Evolutionary conservation across 2,113 vertebrate genomes (phyloP).

Genomic region (Pyxicephalus adspersus): DNA sequence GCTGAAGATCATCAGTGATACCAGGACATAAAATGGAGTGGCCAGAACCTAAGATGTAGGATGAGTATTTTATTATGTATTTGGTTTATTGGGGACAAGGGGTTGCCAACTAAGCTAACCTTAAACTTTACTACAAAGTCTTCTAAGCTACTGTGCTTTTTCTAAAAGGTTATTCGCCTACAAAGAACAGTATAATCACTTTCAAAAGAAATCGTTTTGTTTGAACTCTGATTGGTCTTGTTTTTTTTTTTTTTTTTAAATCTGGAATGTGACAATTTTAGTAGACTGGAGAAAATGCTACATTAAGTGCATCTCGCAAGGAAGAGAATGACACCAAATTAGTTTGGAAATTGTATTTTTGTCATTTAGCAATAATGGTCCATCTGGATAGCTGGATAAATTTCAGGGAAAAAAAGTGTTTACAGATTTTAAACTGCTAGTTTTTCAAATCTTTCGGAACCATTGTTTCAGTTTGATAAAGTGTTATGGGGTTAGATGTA

Average conservation of each 20-base stretch:
- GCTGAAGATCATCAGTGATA: no score
- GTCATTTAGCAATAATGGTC: slow-evolving; percentile 40
- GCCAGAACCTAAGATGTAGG: no score
- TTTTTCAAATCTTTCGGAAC: not conserved
- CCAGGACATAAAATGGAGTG: no score
- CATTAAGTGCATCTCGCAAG: slow-evolving; percentile 24
- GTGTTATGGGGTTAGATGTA: not conserved
- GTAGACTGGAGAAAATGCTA: slow-evolving; percentile 7
- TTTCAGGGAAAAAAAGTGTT: slow-evolving; percentile 3
- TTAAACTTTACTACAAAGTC: no score
- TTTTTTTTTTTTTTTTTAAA: not conserved
- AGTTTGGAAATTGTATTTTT: slow-evolving; percentile 37
- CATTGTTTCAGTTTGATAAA: not conserved
- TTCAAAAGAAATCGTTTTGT: not conserved
- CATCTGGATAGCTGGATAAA: slow-evolving; percentile 33
- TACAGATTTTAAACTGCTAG: slow-evolving; percentile 8
- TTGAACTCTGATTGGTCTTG: slow-evolving; percentile 4
- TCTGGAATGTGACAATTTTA: not conserved
- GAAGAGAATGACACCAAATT: slow-evolving; percentile 36
- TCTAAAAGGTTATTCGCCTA: no score
- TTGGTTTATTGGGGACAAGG: no score
- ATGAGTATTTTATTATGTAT: no score
- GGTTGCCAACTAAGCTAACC: no score
- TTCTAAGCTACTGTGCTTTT: no score
- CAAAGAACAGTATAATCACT: no score